Evolutionary conservation across 2,888 invertebrate genomes (phyloP).

Genomic region (Apeira syringaria): DNA sequence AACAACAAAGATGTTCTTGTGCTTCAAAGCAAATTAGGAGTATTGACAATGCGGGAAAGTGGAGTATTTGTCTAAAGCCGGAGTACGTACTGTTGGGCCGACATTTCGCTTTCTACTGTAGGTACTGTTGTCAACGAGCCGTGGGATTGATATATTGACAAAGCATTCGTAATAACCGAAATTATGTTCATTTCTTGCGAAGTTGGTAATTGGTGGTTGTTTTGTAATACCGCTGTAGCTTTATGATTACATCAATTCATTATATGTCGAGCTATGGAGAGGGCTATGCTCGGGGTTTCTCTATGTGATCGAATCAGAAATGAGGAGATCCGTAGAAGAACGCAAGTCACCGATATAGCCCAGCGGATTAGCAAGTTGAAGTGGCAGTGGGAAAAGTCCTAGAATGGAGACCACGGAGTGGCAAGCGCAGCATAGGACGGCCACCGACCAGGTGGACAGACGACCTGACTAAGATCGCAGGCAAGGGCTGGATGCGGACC

Average conservation of each 20-base stretch:
- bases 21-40: conserved; percentile 11
- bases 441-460: too few relatives aligned
- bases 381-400: too few relatives aligned
- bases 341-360: too few relatives aligned
- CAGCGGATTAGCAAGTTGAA: too few relatives aligned
- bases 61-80: conserved; percentile 11
- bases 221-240: background rate
- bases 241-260: background rate
- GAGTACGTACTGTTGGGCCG: conserved; percentile 3
- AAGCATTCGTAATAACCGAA: background rate
- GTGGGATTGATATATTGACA: conserved; percentile 13
- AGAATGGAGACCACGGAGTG: too few relatives aligned
- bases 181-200: background rate
- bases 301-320: too few relatives aligned
- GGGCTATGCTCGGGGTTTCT: too few relatives aligned
- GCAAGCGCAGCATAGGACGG: too few relatives aligned
- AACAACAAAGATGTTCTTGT: conserved; percentile 13
- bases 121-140: conserved; percentile 8
- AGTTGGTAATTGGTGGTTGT: background rate
- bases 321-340: too few relatives aligned
- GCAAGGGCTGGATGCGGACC: too few relatives aligned
- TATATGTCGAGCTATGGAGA: too few relatives aligned
- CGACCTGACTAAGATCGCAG: too few relatives aligned
- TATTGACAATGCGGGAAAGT: conserved; percentile 20
- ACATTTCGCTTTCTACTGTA: conserved; percentile 15